Conservation (phyloP, 53 echinoderm and acorn worm genomes). For the Paelopatides confundens region DNA sequence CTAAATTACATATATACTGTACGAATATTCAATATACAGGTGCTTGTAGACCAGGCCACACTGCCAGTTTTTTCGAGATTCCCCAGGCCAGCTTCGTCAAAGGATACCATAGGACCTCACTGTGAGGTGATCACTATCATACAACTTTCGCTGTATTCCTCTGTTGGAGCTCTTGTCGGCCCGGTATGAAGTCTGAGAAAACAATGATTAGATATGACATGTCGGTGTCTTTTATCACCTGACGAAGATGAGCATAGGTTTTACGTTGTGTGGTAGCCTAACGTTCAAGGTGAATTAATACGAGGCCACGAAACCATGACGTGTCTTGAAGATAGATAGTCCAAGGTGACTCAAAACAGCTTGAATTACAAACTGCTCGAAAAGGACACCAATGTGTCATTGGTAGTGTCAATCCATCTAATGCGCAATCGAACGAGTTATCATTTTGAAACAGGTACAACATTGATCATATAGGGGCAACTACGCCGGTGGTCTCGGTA, state of each 20-base stretch:
- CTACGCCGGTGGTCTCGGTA: slow-evolving; percentile 17
- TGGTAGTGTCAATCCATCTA: slow-evolving; percentile 32
- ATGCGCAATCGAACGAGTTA: slow-evolving; percentile 13
- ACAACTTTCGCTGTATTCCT: slow-evolving; percentile 11
- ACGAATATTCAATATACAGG: too few species aligned
- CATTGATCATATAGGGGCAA: background rate
- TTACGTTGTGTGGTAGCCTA: slow-evolving; percentile 19
- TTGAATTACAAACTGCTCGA: slow-evolving; percentile 37
- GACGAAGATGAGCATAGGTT: slow-evolving; percentile 13
- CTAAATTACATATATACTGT: too few species aligned
- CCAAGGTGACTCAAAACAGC: slow-evolving; percentile 36
- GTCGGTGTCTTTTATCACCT: slow-evolving; percentile 35
- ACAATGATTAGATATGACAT: slow-evolving; percentile 29
- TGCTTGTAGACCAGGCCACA: too few species aligned
- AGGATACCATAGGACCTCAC: background rate
- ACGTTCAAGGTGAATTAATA: slow-evolving; percentile 27
- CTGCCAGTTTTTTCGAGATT: background rate
- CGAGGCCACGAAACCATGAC: slow-evolving; percentile 38
- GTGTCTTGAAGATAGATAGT: slow-evolving; percentile 18
- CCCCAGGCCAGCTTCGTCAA: background rate
- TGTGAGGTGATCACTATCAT: slow-evolving; percentile 8
- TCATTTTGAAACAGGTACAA: background rate
- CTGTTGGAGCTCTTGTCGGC: slow-evolving; percentile 10
- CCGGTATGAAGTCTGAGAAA: slow-evolving; percentile 27
- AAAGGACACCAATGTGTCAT: slow-evolving; percentile 36